Base-by-base conservation (phyloP, 2,888 invertebrate genomes). In the Ochropleura plecta region DNA sequence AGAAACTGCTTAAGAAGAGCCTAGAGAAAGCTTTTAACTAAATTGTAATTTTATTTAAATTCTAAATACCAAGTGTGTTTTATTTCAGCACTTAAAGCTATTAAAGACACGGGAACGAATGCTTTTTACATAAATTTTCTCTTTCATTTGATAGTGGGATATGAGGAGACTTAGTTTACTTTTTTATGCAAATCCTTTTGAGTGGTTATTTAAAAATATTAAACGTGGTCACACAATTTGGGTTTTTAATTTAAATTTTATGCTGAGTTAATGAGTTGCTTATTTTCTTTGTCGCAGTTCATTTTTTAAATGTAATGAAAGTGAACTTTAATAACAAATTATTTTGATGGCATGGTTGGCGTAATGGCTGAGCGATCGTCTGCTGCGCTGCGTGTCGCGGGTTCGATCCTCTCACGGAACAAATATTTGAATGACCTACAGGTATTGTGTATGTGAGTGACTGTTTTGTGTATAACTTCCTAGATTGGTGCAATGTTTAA, bases 31-130 rank as follows among this genome's bases (percentile, higher is more conserved):
- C 86, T 86, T 86, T 86, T 83, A 86, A 84, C 81, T 77, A 81
- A 84, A 86, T 87, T 86, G 86, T 86, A 86, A 86, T 86, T 87
- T 87, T 86, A 86, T 84, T 87, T 86, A 87, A 86, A 87, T 87
- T 87, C 81, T 81, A 81, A 87, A 86, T 84, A 86, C 83, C 84
- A 79, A 79, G 87, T 86, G 82, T 82, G 83, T 86, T 86, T 86
- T 87, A 87, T 82, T 87, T 82, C 77, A 84, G 84, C 84, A 86
- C 86, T 86, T 86, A 78, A 76, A 70, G 80, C 87, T 86, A 85
- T 86, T 85, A 86, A 85, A 81, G 84, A 82, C 79, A 87, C 73
- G 71, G 75, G 78, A 79, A 85, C 74, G 86, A 86, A 79, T 81
- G 69, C 72, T 81, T 70, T 87, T 78, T 70, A 85, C 78, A 82